Percentiles rank a stretch among this genome's conserved stretches.
Conservation (phyloP, 23 tunicate genomes). For the Botrylloides violaceus region DNA sequence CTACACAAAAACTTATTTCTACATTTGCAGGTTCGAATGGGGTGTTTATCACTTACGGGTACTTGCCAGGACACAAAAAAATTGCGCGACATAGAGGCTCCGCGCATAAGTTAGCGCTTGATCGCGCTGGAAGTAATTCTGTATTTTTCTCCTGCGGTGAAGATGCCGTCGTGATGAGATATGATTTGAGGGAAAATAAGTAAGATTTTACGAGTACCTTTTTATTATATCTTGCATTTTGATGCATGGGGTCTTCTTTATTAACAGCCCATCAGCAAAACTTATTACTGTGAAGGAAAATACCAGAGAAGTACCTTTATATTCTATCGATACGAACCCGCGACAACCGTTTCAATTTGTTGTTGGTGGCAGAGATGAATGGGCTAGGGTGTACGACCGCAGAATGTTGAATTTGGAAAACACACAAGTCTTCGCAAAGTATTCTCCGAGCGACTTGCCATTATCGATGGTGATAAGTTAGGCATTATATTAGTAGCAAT, state of each 20-base stretch:
- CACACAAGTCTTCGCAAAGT: conserved; percentile 25
- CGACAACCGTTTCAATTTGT: conserved; percentile 53
- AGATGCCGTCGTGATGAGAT: conserved; percentile 72
- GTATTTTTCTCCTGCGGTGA: conserved; percentile 82
- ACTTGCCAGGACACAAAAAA: conserved; percentile 55
- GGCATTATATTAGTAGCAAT: too few relatives aligned
- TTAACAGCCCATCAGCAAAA: conserved; percentile 43
- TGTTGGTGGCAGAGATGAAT: conserved; percentile 56
- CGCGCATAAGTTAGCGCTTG: conserved; percentile 73
- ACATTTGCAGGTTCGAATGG: conserved; percentile 67
- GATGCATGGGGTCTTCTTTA: not conserved
- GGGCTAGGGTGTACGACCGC: conserved; percentile 60
- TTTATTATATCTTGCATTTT: not conserved
- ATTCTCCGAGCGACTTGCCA: conserved; percentile 47
- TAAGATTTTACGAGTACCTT: conserved; percentile 15
- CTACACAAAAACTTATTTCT: not conserved
- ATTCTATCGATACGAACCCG: conserved; percentile 76
- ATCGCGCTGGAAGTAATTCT: conserved; percentile 25
- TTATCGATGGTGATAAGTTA: conserved; percentile 7
- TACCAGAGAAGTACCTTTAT: conserved; percentile 43
- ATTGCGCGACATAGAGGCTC: conserved; percentile 84
- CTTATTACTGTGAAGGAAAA: conserved; percentile 51
- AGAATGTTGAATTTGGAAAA: conserved; percentile 38
- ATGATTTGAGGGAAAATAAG: conserved; percentile 48
- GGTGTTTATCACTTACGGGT: conserved; percentile 58